Evolutionary conservation across 2,888 invertebrate species (phyloP).

Genomic region (Cyrtodaria siliqua): DNA sequence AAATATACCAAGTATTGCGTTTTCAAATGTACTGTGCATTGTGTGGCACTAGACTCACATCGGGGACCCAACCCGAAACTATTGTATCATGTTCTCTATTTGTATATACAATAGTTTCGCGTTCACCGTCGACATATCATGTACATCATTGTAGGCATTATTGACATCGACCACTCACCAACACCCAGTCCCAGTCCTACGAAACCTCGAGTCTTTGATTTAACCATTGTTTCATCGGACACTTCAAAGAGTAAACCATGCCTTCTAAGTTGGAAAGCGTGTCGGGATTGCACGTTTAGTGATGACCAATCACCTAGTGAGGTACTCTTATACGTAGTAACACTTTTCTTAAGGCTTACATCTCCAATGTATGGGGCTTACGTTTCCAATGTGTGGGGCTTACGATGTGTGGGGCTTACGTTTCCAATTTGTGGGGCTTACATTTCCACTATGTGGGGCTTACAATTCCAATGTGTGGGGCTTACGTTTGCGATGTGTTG

Average conservation of each 20-base stretch:
- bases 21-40: too few species aligned
- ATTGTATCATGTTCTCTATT: too few species aligned
- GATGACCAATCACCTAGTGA: conserved; percentile 81
- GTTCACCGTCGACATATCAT: not conserved
- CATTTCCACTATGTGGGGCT: too few species aligned
- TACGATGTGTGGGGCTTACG: not conserved
- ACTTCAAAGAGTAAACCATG: conserved; percentile 79
- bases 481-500: not conserved
- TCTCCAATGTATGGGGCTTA: not conserved
- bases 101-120: too few species aligned
- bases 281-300: conserved; percentile 81
- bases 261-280: conserved; percentile 83
- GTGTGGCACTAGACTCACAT: too few species aligned
- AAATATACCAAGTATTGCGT: too few species aligned
- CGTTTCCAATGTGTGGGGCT: not conserved
- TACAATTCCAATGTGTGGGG: too few species aligned
- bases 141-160: conserved; percentile 59
- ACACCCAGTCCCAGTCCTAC: conserved; percentile 30
- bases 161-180: conserved; percentile 71
- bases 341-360: too few species aligned
- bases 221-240: conserved; percentile 73
- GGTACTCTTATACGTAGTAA: conserved; percentile 47
- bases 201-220: conserved; percentile 78
- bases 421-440: too few species aligned
- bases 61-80: too few species aligned